phyloP scores from a whole-genome alignment of 2,113 vertebrate genomes.

The Scytalopus superciliaris region DNA sequence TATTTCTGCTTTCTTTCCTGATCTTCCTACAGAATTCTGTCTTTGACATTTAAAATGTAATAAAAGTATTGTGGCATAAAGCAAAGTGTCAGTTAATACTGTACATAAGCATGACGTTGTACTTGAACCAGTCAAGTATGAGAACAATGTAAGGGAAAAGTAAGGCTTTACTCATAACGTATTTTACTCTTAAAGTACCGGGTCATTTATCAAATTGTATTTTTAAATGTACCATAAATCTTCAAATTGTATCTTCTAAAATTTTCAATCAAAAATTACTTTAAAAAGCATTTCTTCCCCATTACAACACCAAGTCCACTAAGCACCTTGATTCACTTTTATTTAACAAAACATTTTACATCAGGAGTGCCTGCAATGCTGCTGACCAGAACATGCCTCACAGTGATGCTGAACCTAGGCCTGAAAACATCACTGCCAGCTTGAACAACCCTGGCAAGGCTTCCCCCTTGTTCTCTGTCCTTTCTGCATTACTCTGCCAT shows the following conservation, averaged over 20 bases:
- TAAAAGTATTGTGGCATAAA: neutral
- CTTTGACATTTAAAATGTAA: neutral
- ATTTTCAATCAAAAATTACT: neutral
- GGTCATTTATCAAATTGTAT: neutral
- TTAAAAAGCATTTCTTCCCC: neutral
- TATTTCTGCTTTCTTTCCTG: neutral
- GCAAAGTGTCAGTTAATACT: neutral
- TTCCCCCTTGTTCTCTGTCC: neutral
- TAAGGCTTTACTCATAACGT: neutral
- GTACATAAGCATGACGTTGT: neutral
- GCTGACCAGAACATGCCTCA: neutral
- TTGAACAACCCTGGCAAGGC: neutral
- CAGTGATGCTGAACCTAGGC: neutral
- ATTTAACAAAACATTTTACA: neutral
- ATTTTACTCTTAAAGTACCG: neutral
- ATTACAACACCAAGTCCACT: neutral
- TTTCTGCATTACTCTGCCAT: neutral
- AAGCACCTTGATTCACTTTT: neutral
- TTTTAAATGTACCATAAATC: neutral
- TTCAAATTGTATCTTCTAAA: neutral
- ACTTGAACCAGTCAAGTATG: neutral
- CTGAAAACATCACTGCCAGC: neutral
- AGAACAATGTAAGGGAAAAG: neutral
- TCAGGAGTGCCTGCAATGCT: neutral
- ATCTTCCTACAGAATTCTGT: neutral